Percentiles rank a stretch among this genome's conserved stretches.
These are phyloP conservation scores for Phymastichus coffea DNA, from an alignment of 1,140 invertebrate species.

Conservation along the genomic window DNA sequence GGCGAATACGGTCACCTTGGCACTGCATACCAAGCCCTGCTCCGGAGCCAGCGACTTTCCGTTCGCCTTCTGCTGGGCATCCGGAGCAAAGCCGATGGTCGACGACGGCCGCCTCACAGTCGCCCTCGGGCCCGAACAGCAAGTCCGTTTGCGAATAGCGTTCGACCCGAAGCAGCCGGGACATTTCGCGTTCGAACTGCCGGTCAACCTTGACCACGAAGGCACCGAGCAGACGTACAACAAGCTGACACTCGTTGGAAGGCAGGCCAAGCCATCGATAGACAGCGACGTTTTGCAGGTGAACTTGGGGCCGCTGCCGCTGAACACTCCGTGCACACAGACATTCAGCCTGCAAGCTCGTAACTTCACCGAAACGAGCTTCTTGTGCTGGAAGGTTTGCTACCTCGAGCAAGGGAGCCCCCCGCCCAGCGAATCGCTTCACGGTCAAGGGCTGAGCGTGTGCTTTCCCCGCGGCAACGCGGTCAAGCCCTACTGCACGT, in stretches of 20 bases:
- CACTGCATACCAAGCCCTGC: too few species aligned
- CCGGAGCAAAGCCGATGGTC: neutral
- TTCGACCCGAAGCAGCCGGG: slow-evolving; percentile 28
- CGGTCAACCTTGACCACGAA: slow-evolving; percentile 30
- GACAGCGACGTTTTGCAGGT: slow-evolving; percentile 28
- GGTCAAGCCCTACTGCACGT: neutral
- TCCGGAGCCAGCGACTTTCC: too few species aligned
- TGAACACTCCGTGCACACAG: slow-evolving; percentile 17
- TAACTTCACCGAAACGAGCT: slow-evolving; percentile 18
- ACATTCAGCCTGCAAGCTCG: slow-evolving; percentile 19
- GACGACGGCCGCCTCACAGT: slow-evolving; percentile 21
- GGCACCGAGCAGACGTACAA: slow-evolving; percentile 29
- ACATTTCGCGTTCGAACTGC: slow-evolving; percentile 22
- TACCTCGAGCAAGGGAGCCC: slow-evolving; percentile 1
- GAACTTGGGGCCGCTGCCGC: slow-evolving; percentile 31
- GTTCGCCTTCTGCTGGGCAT: too few species aligned
- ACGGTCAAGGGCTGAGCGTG: slow-evolving; percentile 15
- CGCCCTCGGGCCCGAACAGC: slow-evolving; percentile 8
- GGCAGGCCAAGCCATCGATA: slow-evolving; percentile 20
- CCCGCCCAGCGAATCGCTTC: too few species aligned
- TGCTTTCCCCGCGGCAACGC: slow-evolving; percentile 19
- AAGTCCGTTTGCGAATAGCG: slow-evolving; percentile 21
- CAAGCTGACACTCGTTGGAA: slow-evolving; percentile 29
- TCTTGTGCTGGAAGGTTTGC: slow-evolving; percentile 11
- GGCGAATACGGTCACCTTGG: too few species aligned